Evolutionary conservation across 1,140 invertebrate species (phyloP), one percentile per base, ranked within the genome.

Genomic region (Aphidius ervi): DNA sequence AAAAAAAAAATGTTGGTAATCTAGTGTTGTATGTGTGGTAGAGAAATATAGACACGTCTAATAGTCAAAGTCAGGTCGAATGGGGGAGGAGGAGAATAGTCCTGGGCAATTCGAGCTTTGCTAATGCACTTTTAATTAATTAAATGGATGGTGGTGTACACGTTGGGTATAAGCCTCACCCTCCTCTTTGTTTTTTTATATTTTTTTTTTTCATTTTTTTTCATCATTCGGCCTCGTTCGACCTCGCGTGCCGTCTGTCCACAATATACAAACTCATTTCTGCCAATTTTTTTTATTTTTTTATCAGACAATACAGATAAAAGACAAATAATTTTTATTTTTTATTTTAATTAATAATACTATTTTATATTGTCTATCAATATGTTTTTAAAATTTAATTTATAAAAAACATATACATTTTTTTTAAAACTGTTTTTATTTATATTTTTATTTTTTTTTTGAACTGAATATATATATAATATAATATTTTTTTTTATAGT

Each of bases 121-220:
- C 74, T 78, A 80, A 80, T 80, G 77, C 77, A 80, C 74, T 80
- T 79, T 79, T 80, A 80, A 80, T 80, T 80, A 80, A 80, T 79
- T 80, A 80, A 78, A 80, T 76, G 76, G 73, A 68, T 69, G 72
- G 70, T 69, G 70, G 16, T 16, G 16, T 16, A 16, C 16, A 16
- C 16, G 16, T 16, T 64, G 59, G 6, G 40, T 9, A 40, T 42
- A 64, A 53, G 58, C 67, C 65, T 64, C 59, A 61, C 64, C 59
- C 63, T 64, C 63, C 65, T 37, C 59, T 53, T 63, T 66, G 65
- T 58, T 58, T 67, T 57, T 45, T 41, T 10, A 20, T 65, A 63
- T 60, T 64, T 63, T 62, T 65, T n/a, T n/a, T n/a, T n/a, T n/a
- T n/a, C n/a, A n/a, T n/a, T n/a, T n/a, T n/a, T 67, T 63, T 59